phyloP scores from a whole-genome alignment of 2,797 vertebrate genomes.

The Calcarius lapponicus region DNA sequence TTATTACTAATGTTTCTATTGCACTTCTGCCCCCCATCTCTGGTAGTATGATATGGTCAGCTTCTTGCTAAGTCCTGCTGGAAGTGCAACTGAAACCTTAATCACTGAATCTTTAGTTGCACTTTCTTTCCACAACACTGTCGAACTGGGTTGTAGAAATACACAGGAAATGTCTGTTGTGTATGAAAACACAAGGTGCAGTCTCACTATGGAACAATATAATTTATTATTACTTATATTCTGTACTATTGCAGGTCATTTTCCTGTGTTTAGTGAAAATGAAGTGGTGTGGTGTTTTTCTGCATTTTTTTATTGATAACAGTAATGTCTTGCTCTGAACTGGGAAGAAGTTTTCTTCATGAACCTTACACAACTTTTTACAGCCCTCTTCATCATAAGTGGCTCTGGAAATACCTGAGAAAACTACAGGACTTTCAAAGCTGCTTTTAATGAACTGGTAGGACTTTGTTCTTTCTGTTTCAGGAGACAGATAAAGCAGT shows the following conservation, averaged over 20 bases:
- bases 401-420: background rate
- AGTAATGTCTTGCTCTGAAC: background rate
- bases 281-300: background rate
- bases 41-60: background rate
- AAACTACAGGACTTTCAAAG: background rate
- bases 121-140: background rate
- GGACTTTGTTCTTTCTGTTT: background rate
- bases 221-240: background rate
- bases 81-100: background rate
- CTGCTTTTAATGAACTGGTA: background rate
- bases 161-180: background rate
- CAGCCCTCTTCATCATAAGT: background rate
- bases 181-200: background rate
- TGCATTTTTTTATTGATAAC: background rate
- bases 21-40: background rate
- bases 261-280: background rate
- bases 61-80: background rate
- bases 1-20: background rate
- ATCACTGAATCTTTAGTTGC: background rate
- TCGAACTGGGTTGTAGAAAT: background rate
- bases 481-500: background rate
- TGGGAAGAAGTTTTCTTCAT: background rate
- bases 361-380: background rate
- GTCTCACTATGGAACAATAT: background rate
- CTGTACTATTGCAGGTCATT: background rate